phyloP scores from a whole-genome alignment of 1,140 invertebrate genomes.

The Lutraria rhynchaena region DNA sequence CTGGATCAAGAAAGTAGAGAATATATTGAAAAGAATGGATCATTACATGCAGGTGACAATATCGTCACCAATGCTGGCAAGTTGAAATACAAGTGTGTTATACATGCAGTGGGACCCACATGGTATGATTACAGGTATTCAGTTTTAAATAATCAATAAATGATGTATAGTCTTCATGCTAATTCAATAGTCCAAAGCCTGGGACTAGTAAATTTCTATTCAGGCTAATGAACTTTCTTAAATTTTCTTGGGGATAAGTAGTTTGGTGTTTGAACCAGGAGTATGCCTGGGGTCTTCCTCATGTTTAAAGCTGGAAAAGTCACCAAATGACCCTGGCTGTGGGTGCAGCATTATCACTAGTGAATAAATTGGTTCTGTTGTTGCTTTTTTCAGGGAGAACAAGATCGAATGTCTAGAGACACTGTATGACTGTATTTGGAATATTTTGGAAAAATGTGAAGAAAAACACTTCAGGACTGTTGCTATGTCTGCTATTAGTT shows the following conservation, averaged over 20 bases:
- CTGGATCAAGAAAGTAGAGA: conserved; percentile 59
- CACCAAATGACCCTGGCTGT: too few species aligned
- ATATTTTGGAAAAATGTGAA: conserved; percentile 50
- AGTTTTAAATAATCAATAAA: too few species aligned
- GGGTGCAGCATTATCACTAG: too few species aligned
- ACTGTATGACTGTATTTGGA: conserved; percentile 54
- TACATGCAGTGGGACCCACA: conserved; percentile 70
- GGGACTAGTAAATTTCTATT: too few species aligned
- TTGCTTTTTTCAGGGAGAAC: conserved; percentile 53
- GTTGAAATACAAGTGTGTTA: conserved; percentile 58
- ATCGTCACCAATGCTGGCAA: conserved; percentile 61
- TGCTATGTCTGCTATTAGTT: conserved; percentile 66
- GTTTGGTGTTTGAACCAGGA: too few species aligned
- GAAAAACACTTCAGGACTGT: conserved; percentile 36
- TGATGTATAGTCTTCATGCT: too few species aligned
- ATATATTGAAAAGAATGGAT: conserved; percentile 53
- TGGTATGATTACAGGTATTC: conserved; percentile 45
- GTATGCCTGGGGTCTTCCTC: too few species aligned
- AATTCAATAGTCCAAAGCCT: too few species aligned
- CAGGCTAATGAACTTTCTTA: too few species aligned
- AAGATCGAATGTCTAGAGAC: conserved; percentile 53
- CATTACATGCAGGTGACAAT: conserved; percentile 53
- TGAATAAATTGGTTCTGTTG: too few species aligned
- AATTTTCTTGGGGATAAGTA: too few species aligned
- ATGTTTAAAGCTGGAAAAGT: too few species aligned